Evolutionary conservation across 2,113 vertebrate species (phyloP).

Genomic region (Entomyzon cyanotis): DNA sequence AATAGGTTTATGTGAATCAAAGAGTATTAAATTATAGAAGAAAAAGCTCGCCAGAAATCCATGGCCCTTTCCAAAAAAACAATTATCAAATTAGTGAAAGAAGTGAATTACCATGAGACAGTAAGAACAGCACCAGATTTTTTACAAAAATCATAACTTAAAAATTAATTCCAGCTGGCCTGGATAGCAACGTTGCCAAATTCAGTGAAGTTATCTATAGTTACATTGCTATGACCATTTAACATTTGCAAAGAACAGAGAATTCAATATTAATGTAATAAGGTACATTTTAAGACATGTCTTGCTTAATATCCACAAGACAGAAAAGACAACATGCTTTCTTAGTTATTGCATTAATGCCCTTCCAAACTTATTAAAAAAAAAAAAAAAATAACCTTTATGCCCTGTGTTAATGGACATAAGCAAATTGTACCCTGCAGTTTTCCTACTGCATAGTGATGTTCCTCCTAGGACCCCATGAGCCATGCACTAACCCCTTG

Average conservation of each 20-base stretch:
- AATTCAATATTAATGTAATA: not conserved
- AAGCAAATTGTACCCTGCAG: not conserved
- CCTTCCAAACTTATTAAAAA: not conserved
- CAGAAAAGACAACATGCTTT: not conserved
- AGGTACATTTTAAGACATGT: not conserved
- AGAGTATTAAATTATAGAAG: not conserved
- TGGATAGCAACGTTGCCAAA: not conserved
- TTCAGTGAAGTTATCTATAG: slow-evolving; percentile 7
- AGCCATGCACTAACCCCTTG: not conserved
- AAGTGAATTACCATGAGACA: not conserved
- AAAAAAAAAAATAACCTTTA: not conserved
- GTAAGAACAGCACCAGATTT: not conserved
- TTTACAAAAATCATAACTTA: not conserved
- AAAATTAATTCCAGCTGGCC: slow-evolving; percentile 30
- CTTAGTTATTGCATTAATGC: not conserved
- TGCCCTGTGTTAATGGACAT: not conserved
- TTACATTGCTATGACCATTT: not conserved
- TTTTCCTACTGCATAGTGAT: not conserved
- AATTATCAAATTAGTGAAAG: slow-evolving; percentile 28
- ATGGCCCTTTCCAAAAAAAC: not conserved
- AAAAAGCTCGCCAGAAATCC: not conserved
- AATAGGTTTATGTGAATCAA: not conserved
- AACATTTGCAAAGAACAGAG: not conserved
- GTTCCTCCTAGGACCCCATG: not conserved
- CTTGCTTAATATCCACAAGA: not conserved